Evolutionary conservation across 2,113 vertebrate genomes (phyloP).

Genomic region (Gymnocephalus cernua): DNA sequence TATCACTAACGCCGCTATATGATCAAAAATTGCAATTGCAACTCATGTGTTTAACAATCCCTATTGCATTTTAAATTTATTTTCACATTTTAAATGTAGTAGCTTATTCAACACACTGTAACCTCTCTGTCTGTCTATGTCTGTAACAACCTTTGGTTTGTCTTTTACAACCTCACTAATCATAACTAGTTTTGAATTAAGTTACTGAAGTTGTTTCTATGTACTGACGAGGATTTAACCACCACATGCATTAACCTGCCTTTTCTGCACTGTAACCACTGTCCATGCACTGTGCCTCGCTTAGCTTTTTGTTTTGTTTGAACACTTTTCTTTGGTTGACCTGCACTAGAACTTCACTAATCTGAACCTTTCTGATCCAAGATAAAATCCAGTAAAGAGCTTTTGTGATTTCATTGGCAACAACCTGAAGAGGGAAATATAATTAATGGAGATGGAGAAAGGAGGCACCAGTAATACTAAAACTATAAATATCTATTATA

Average conservation of each 20-base stretch:
- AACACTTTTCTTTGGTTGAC: neutral
- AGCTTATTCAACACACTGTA: neutral
- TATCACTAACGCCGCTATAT: neutral
- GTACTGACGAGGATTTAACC: neutral
- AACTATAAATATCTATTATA: neutral
- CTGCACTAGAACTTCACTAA: conserved; percentile 25
- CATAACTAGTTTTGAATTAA: neutral
- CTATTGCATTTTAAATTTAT: neutral
- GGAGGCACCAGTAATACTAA: neutral
- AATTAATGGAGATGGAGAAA: neutral
- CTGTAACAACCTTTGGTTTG: conserved; percentile 23
- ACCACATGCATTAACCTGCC: neutral
- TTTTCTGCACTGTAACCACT: conserved; percentile 32
- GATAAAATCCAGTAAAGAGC: neutral
- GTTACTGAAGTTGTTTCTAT: neutral
- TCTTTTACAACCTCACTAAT: conserved; percentile 12
- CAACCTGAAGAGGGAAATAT: neutral
- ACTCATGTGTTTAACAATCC: neutral
- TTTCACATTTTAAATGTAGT: neutral
- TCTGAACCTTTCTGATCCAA: conserved; percentile 40
- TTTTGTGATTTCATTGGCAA: neutral
- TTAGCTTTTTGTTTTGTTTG: neutral
- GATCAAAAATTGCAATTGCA: neutral
- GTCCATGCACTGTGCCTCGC: conserved; percentile 24
- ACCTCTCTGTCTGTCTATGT: conserved; percentile 3